These are phyloP conservation scores for Iphiclides podalirius DNA, from an alignment of 2,888 invertebrate genomes.

Conservation along the genomic window DNA sequence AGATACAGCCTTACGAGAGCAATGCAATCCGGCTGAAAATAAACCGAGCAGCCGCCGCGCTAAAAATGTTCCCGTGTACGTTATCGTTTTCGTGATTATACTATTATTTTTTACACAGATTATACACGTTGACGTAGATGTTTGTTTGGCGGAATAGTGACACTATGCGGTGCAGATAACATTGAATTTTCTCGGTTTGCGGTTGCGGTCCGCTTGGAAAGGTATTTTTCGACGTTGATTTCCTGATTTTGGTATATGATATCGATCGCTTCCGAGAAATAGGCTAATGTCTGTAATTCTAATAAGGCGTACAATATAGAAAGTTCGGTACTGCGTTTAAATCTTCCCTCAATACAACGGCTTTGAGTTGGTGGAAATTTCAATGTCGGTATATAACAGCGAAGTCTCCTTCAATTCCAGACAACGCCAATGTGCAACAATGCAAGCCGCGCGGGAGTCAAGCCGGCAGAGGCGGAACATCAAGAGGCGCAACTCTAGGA, in stretches of 20 bases:
- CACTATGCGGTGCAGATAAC: constrained; percentile 57
- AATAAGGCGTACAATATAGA: too few relatives aligned
- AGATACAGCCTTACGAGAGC: constrained; percentile 10
- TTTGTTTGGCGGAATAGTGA: constrained; percentile 64
- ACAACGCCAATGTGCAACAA: constrained; percentile 60
- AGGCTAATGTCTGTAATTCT: too few relatives aligned
- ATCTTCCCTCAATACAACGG: too few relatives aligned
- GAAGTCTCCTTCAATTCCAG: constrained; percentile 49
- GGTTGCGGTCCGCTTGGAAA: constrained; percentile 48
- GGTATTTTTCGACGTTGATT: constrained; percentile 40
- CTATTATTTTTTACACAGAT: constrained; percentile 35
- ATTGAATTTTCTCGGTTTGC: constrained; percentile 54
- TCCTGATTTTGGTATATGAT: constrained; percentile 20
- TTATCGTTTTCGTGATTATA: constrained; percentile 27
- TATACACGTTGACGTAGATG: constrained; percentile 41
- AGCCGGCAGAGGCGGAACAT: constrained; percentile 69
- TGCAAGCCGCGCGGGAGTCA: constrained; percentile 71
- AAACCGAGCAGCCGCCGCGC: constrained; percentile 8
- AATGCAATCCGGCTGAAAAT: constrained; percentile 17
- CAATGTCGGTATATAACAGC: too few relatives aligned
- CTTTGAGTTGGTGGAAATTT: neutral
- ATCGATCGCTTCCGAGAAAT: too few relatives aligned
- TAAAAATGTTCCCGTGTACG: constrained; percentile 14
- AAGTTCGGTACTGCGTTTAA: too few relatives aligned
- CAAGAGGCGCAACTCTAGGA: constrained; percentile 72